phyloP scores from a whole-genome alignment of 1,140 invertebrate genomes.

The Trichonephila clavipes region DNA sequence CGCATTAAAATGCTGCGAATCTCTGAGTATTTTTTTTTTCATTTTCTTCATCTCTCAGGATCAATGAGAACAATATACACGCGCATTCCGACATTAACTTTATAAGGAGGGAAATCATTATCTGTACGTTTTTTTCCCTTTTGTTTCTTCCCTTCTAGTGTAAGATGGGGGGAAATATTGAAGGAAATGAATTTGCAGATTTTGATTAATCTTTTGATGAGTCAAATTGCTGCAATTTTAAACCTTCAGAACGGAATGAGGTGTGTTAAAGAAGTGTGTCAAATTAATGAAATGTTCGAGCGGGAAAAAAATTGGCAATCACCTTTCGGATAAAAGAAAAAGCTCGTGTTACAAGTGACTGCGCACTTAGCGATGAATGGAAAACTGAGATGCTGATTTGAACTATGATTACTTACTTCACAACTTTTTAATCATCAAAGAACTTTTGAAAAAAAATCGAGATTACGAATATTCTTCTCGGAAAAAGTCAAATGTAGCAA shows the following conservation, averaged over 20 bases:
- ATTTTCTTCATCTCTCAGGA: background rate
- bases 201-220: slow-evolving; percentile 54
- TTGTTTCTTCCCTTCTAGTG: background rate
- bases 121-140: background rate
- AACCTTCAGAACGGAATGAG: background rate
- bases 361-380: background rate
- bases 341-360: background rate
- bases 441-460: no score
- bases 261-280: background rate
- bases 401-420: background rate
- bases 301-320: background rate
- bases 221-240: slow-evolving; percentile 38
- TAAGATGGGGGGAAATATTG: background rate
- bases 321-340: background rate
- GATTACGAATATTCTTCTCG: no score
- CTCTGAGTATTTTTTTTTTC: background rate
- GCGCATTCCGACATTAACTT: slow-evolving; percentile 44
- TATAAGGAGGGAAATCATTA: slow-evolving; percentile 54
- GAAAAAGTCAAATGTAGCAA: no score
- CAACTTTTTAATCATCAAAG: no score
- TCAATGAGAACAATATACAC: slow-evolving; percentile 57
- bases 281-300: background rate
- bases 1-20: slow-evolving; percentile 38
- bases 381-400: background rate
- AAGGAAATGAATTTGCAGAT: slow-evolving; percentile 28